A percentile compares a stretch with the other conserved stretches of the same genome.
Evolutionary conservation across 1,140 invertebrate species (phyloP).

Genomic region (Hylyphantes graminicola): DNA sequence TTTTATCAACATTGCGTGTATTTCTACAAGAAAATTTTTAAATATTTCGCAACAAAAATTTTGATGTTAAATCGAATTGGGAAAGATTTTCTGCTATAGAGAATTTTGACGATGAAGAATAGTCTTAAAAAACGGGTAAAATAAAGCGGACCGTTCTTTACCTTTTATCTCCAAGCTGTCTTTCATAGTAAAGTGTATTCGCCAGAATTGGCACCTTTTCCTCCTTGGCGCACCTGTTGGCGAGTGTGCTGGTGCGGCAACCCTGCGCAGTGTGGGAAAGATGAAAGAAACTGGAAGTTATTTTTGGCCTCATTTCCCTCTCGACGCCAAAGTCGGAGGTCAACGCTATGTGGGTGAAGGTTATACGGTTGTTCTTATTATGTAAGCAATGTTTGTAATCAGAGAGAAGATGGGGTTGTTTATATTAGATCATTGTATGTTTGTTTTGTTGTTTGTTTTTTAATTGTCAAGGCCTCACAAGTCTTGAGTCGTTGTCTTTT

Average conservation of each 20-base stretch:
- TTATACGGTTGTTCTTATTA: constrained; percentile 42
- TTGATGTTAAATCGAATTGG: no score
- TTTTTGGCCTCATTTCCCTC: constrained; percentile 52
- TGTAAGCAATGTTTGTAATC: constrained; percentile 19
- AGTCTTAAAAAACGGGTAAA: no score
- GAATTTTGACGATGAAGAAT: no score
- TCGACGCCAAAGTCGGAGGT: constrained; percentile 55
- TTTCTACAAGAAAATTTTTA: no score
- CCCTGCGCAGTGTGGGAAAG: neutral
- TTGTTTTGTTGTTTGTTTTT: no score
- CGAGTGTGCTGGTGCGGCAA: constrained; percentile 10
- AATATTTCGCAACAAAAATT: no score
- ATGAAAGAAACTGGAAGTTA: constrained; percentile 28
- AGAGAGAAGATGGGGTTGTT: constrained; percentile 1
- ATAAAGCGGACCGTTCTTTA: no score
- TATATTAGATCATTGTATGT: neutral
- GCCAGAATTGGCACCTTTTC: constrained; percentile 55
- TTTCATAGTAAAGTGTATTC: neutral
- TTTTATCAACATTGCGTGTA: no score
- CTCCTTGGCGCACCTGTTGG: constrained; percentile 1
- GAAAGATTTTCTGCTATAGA: no score
- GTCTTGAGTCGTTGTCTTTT: no score
- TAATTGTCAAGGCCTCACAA: no score
- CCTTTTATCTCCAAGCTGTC: no score
- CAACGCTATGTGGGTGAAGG: constrained; percentile 57